phyloP scores from a whole-genome alignment of 53 echinoderm and acorn worm genomes.

The Holothuria scabra region DNA sequence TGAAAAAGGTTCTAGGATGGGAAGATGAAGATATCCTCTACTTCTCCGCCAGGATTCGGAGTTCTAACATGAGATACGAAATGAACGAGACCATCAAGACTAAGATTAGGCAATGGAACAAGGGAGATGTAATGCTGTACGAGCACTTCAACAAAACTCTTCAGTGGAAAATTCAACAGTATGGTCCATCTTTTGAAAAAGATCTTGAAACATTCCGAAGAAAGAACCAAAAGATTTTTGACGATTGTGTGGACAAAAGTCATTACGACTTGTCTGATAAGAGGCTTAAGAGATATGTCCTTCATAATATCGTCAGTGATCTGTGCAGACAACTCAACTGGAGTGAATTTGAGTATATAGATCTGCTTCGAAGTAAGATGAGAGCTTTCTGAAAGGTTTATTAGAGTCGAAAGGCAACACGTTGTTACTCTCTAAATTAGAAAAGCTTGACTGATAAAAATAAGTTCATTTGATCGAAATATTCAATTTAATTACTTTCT shows the following conservation, averaged over 20 bases:
- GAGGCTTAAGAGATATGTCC: not conserved
- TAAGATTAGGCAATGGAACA: constrained; percentile 56
- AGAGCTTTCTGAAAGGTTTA: too few species aligned
- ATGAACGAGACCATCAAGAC: constrained; percentile 20
- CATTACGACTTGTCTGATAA: not conserved
- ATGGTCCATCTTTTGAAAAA: constrained; percentile 50
- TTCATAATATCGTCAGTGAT: not conserved
- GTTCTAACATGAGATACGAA: constrained; percentile 24
- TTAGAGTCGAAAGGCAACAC: too few species aligned
- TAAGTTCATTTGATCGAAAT: too few species aligned
- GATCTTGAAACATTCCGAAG: constrained; percentile 41
- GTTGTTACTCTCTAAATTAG: too few species aligned
- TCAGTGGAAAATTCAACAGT: constrained; percentile 58
- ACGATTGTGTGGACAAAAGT: constrained; percentile 32
- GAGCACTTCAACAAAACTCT: constrained; percentile 66
- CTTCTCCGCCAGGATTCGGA: constrained; percentile 48
- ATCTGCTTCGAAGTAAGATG: too few species aligned
- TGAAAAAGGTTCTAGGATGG: constrained; percentile 60
- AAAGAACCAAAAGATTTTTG: constrained; percentile 18
- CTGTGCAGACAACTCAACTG: too few species aligned
- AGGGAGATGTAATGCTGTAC: constrained; percentile 60
- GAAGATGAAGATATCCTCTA: constrained; percentile 62
- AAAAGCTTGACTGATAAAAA: too few species aligned
- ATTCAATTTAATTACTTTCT: too few species aligned
- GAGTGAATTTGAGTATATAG: too few species aligned